Evolutionary conservation across 2,113 vertebrate species (phyloP).

Genomic region (Corapipo altera): DNA sequence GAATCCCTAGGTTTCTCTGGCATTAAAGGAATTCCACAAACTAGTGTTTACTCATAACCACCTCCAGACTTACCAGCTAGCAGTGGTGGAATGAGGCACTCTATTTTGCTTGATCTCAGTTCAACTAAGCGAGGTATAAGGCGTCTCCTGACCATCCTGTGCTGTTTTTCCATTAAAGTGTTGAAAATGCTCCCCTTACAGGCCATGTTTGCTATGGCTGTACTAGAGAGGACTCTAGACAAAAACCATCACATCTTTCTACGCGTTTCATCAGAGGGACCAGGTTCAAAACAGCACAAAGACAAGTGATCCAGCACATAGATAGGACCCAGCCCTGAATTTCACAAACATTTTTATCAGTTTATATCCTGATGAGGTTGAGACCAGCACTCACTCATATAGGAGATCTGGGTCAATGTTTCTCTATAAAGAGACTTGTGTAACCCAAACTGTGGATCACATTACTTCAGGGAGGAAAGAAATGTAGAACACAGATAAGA

Average conservation of each 20-base stretch:
- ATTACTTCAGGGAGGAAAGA: background rate
- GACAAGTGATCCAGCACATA: background rate
- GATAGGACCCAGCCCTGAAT: background rate
- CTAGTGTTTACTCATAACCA: background rate
- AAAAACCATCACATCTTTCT: background rate
- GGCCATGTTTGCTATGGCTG: background rate
- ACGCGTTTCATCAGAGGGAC: background rate
- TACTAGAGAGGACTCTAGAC: background rate
- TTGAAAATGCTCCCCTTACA: background rate
- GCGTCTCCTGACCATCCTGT: background rate
- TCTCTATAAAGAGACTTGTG: background rate
- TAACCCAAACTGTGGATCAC: background rate
- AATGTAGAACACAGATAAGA: background rate
- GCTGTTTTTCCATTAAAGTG: background rate
- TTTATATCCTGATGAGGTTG: background rate
- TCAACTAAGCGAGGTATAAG: background rate
- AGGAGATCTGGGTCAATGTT: background rate
- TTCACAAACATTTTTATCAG: background rate
- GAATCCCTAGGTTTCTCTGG: background rate
- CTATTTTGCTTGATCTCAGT: background rate
- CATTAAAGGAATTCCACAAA: background rate
- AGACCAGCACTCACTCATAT: background rate
- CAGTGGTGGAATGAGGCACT: background rate
- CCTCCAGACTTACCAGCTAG: background rate
- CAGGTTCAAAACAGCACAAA: background rate